Conservation (phyloP, 2,113 vertebrate species). For the human (Homo sapiens) region GRCh38 chr6:5781501-5782000, state of each 20-base stretch:
- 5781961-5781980: not conserved
- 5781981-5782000: not conserved
- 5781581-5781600: not conserved
- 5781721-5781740: not conserved
- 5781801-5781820: not conserved
- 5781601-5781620: not conserved
- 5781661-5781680: not conserved
- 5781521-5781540: not conserved
- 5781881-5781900: not conserved
- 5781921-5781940: too few relatives aligned
- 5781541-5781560: not conserved
- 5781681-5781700: not conserved
- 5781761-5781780: too few relatives aligned
- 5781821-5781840: not conserved
- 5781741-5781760: not conserved
- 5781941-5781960: not conserved
- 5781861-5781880: not conserved
- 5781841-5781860: accelerated
- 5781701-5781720: not conserved
- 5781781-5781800: not conserved
- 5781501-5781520: not conserved
- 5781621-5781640: accelerated
- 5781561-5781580: not conserved
- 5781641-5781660: not conserved
- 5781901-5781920: not conserved